phyloP scores from a whole-genome alignment of 2,888 invertebrate species.

The Tenthredo distinguenda region DNA sequence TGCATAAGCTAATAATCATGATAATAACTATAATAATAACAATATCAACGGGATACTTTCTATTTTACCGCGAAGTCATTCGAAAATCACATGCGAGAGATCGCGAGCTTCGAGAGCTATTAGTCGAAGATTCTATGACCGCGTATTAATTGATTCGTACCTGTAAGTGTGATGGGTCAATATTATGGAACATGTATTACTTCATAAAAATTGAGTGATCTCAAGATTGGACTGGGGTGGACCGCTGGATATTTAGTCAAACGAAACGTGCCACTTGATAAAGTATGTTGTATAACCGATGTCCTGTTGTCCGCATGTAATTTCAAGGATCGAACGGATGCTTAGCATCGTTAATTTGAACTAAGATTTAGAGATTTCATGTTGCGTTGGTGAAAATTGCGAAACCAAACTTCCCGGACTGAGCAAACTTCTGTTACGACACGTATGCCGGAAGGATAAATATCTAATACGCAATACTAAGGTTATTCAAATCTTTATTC shows the following conservation, averaged over 20 bases:
- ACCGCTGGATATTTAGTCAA: background rate
- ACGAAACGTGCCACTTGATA: background rate
- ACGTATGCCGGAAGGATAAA: slow-evolving; percentile 11
- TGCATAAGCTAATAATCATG: slow-evolving; percentile 38
- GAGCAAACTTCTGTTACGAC: slow-evolving; percentile 25
- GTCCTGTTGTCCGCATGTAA: background rate
- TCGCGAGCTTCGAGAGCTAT: background rate
- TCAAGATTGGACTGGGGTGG: background rate
- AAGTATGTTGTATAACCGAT: background rate
- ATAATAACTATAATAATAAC: slow-evolving; percentile 45
- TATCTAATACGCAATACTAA: background rate
- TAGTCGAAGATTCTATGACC: background rate
- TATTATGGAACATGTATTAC: background rate
- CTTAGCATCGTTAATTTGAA: background rate
- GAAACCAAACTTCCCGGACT: background rate
- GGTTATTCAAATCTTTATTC: background rate
- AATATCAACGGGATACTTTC: slow-evolving; percentile 47
- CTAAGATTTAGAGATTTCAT: background rate
- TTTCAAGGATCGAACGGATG: background rate
- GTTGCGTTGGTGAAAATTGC: slow-evolving; percentile 38
- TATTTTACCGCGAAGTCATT: slow-evolving; percentile 50
- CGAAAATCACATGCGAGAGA: slow-evolving; percentile 47
- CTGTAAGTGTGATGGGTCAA: background rate
- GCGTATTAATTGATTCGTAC: background rate
- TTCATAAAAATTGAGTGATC: background rate